A percentile compares a stretch with the other conserved stretches of the same genome.
Conservation (phyloP, 2,888 invertebrate genomes). For the Dendrolimus houi region DNA sequence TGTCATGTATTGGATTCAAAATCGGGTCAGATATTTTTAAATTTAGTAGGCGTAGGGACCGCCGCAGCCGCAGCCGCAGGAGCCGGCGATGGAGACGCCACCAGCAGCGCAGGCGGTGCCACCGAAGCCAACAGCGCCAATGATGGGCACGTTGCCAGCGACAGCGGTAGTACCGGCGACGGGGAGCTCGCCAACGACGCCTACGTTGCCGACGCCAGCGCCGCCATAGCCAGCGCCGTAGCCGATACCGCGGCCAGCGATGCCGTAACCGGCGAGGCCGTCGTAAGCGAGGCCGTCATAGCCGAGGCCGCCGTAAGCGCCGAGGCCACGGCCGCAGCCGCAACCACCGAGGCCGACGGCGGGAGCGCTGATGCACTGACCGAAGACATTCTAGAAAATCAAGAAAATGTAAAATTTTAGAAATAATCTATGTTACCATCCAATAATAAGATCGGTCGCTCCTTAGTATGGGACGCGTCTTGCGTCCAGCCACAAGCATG, state of each 20-base stretch:
- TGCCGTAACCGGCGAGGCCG: slow-evolving; percentile 4
- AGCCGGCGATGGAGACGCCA: slow-evolving; percentile 11
- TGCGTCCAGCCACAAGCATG: too few species aligned
- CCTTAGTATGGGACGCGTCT: too few species aligned
- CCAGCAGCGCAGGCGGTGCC: slow-evolving; percentile 29
- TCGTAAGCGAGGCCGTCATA: slow-evolving; percentile 1
- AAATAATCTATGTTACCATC: too few species aligned
- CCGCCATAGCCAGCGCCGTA: slow-evolving; percentile 15
- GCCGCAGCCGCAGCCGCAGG: slow-evolving; percentile 19
- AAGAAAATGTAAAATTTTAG: too few species aligned
- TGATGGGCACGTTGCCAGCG: slow-evolving; percentile 31
- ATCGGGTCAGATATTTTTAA: not conserved
- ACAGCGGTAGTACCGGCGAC: slow-evolving; percentile 29
- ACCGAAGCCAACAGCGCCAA: slow-evolving; percentile 32
- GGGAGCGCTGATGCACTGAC: slow-evolving; percentile 1
- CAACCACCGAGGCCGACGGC: slow-evolving; percentile 2
- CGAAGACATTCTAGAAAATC: not conserved
- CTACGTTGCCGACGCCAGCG: slow-evolving; percentile 10
- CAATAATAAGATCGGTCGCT: too few species aligned
- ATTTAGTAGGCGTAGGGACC: slow-evolving; percentile 6
- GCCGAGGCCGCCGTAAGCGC: not conserved
- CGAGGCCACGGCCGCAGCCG: slow-evolving; percentile 6
- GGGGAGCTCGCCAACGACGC: slow-evolving; percentile 25
- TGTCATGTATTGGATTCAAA: too few species aligned
- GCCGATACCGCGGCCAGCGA: slow-evolving; percentile 1